Percentiles rank a stretch among this genome's conserved stretches.
These are phyloP conservation scores for Dinomys branickii DNA, from an alignment of 2,113 vertebrate genomes.

Conservation along the genomic window DNA sequence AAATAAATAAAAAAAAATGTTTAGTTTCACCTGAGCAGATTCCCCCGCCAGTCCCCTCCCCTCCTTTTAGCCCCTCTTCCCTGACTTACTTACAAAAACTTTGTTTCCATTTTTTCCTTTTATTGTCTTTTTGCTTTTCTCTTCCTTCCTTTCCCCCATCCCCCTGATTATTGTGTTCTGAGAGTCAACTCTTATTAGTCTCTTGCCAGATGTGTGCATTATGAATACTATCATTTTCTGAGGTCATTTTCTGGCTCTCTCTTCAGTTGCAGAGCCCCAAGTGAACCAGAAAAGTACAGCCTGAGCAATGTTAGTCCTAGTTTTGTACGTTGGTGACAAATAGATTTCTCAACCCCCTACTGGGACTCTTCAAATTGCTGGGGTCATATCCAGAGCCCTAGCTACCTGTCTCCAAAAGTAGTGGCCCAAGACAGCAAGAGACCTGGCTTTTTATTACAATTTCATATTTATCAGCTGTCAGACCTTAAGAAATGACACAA, in stretches of 20 bases:
- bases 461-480: conserved; percentile 47
- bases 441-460: conserved; percentile 8
- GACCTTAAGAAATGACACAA: conserved; percentile 24
- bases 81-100: neutral
- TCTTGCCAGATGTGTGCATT: conserved; percentile 32
- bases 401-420: conserved; percentile 18
- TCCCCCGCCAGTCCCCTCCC: neutral
- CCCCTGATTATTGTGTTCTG: conserved; percentile 36
- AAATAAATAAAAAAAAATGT: no score
- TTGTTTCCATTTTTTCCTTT: neutral
- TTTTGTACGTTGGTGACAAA: conserved; percentile 6
- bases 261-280: conserved; percentile 9
- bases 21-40: conserved; percentile 21
- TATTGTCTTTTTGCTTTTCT: neutral
- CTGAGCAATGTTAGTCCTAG: neutral
- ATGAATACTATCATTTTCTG: conserved; percentile 15
- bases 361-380: neutral
- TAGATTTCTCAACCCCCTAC: neutral
- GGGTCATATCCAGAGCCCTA: neutral
- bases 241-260: conserved; percentile 43
- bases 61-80: neutral
- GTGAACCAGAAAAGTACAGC: neutral
- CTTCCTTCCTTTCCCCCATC: neutral
- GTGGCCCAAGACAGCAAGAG: neutral
- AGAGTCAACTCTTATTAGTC: conserved; percentile 5